Base-by-base conservation (phyloP, 2,888 invertebrate species). In the Fabriciana adippe region DNA sequence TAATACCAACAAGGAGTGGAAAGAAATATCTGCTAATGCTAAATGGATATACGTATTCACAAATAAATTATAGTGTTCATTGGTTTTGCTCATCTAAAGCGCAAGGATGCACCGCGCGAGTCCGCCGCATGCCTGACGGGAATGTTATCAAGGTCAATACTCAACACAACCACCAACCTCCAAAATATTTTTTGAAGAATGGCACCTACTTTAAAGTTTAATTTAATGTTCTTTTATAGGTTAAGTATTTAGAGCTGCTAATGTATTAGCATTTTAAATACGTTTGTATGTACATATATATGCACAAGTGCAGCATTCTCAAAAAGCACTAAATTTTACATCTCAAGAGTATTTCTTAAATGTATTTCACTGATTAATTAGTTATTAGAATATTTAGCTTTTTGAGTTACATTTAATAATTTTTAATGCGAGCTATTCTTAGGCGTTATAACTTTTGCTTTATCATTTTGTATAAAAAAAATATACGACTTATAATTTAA, bases 71-170 rank as follows among this genome's bases (percentile, higher is more conserved):
- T 55, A 75, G 75, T 35, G 50, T 66, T 0, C 76, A 76, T 45
- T 86, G 84, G 84, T 72, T 76, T 5, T 85, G 85, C 61, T 83
- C 85, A n/a, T 81, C 82, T 2, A 81, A 77, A 66, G 73, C 72
- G 14, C 69, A 69, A n/a, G 78, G 81, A 16, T 79, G 81, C 57
- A 26, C 68, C 4, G 81, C 78, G 15, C 74, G 80, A n/a, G 64
- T 80, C 6, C 73, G 74, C 5, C 68, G 69, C 13, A 50, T 48
- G 16, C 56, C 62, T 1, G 67, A 73, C 48, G 75, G 75, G 0
- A 47, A 65, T 8, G 71, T 80, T n/a, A 16, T 72, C 2, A 74
- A 70, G 41, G 57, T 80, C 8, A 68, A 73, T 59, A 74, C 72
- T 0, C 53, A 72, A 0, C 83, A 82, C 65, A 76, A 67, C 14